These are phyloP conservation scores for Sinonovacula constricta DNA, from an alignment of 1,140 invertebrate genomes.

Conservation along the genomic window DNA sequence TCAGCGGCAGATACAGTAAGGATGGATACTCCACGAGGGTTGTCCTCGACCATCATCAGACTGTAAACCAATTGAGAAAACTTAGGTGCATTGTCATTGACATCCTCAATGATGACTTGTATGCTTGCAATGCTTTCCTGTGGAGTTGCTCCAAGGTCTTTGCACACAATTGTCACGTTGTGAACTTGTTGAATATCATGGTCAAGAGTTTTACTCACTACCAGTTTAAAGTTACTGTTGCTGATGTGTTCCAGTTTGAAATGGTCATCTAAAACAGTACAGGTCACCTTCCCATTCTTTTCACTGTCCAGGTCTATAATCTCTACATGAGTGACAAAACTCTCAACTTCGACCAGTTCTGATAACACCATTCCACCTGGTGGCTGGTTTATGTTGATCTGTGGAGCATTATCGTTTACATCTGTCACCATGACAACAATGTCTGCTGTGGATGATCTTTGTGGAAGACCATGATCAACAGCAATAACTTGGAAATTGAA, in stretches of 20 bases:
- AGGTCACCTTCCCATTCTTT: slow-evolving; percentile 60
- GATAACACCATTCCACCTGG: slow-evolving; percentile 56
- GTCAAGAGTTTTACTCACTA: slow-evolving; percentile 40
- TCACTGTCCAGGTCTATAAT: slow-evolving; percentile 69
- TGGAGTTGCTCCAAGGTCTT: slow-evolving; percentile 39
- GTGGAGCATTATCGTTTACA: slow-evolving; percentile 64
- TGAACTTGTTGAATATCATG: slow-evolving; percentile 26
- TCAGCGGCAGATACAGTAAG: slow-evolving; percentile 39
- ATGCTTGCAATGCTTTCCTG: slow-evolving; percentile 27
- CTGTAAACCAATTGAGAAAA: slow-evolving; percentile 26
- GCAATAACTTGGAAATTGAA: slow-evolving; percentile 61
- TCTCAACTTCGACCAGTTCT: slow-evolving; percentile 59
- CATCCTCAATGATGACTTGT: slow-evolving; percentile 28
- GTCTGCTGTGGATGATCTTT: slow-evolving; percentile 82
- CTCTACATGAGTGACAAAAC: slow-evolving; percentile 66
- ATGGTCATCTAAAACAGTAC: slow-evolving; percentile 58
- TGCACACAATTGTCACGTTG: slow-evolving; percentile 39
- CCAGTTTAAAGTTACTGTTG: slow-evolving; percentile 39
- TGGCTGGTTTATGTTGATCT: slow-evolving; percentile 66
- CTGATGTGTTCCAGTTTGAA: slow-evolving; percentile 27
- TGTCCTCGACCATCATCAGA: slow-evolving; percentile 41
- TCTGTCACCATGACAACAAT: slow-evolving; percentile 61
- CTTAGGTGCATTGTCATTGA: slow-evolving; percentile 52
- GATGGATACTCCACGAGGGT: slow-evolving; percentile 12
- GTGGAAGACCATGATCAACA: slow-evolving; percentile 50